A percentile compares a stretch with the other conserved stretches of the same genome.
phyloP scores from a whole-genome alignment of 2,113 vertebrate genomes.

The Vulpes ferrilata region DNA sequence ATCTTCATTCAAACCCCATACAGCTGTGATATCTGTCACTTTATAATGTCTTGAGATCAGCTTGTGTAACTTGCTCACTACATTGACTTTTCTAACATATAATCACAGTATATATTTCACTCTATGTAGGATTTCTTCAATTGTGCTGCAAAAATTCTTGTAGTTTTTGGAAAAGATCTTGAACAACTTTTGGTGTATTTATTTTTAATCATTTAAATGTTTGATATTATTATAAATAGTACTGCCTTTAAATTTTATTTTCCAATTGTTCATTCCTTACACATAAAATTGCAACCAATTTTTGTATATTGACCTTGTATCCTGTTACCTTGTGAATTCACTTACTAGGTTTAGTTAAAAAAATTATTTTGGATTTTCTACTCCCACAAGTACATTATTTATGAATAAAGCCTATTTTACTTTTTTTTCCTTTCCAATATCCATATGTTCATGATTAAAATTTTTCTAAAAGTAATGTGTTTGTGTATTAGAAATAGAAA shows the following conservation, averaged over 20 bases:
- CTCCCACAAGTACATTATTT: background rate
- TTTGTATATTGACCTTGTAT: background rate
- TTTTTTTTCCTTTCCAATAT: background rate
- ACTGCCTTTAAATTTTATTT: background rate
- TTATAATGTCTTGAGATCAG: background rate
- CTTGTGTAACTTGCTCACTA: background rate
- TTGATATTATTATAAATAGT: background rate
- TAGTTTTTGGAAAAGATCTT: background rate
- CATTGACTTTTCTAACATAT: background rate
- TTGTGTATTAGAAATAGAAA: background rate
- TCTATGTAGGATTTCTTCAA: background rate
- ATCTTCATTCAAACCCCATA: background rate
- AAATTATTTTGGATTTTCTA: background rate
- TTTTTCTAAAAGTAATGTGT: background rate
- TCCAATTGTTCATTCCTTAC: background rate
- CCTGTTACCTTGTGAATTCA: background rate
- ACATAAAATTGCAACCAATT: background rate
- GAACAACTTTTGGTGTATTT: background rate
- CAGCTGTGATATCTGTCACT: background rate
- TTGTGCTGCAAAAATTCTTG: background rate
- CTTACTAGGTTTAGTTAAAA: background rate
- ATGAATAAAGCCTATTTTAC: background rate
- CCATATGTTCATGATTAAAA: fast-evolving
- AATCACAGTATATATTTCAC: background rate
- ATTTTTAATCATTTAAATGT: background rate